Evolutionary conservation across 2,113 vertebrate species (phyloP).

Genomic region (Porphyrio hochstetteri): DNA sequence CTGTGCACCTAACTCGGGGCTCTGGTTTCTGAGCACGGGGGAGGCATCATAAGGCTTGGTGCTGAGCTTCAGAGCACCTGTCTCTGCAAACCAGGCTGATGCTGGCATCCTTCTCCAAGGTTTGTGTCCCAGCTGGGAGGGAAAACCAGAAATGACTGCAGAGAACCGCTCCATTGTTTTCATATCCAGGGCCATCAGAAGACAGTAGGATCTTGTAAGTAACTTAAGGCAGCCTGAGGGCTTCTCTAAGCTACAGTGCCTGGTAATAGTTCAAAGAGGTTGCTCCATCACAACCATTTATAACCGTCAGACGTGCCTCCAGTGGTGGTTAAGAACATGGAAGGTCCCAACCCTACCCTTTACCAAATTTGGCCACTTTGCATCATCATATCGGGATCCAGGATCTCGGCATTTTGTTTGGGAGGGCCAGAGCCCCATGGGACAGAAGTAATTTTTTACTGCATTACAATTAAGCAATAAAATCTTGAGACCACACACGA

Average conservation of each 20-base stretch:
- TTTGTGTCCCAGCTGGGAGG: not conserved
- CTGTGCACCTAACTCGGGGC: not conserved
- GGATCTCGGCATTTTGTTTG: not conserved
- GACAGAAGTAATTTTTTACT: slow-evolving; percentile 16
- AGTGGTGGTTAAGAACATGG: not conserved
- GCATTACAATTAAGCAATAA: slow-evolving; percentile 26
- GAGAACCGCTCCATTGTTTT: not conserved
- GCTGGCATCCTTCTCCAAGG: not conserved
- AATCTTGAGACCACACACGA: slow-evolving; percentile 49
- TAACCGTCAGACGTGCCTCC: not conserved
- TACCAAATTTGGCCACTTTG: slow-evolving; percentile 23
- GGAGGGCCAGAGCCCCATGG: not conserved
- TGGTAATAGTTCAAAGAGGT: not conserved
- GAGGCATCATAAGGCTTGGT: not conserved
- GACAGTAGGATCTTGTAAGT: not conserved
- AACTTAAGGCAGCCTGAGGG: not conserved
- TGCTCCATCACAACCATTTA: not conserved
- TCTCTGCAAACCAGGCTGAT: not conserved
- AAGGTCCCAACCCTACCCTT: not conserved
- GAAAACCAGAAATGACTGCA: not conserved
- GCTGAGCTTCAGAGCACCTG: not conserved
- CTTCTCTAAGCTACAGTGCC: not conserved
- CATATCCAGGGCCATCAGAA: not conserved
- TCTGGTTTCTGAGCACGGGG: not conserved
- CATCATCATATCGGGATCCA: not conserved